Evolutionary conservation across 1,140 invertebrate genomes (phyloP), one percentile per base, ranked within the genome.

Genomic region (Araneus ventricosus): DNA sequence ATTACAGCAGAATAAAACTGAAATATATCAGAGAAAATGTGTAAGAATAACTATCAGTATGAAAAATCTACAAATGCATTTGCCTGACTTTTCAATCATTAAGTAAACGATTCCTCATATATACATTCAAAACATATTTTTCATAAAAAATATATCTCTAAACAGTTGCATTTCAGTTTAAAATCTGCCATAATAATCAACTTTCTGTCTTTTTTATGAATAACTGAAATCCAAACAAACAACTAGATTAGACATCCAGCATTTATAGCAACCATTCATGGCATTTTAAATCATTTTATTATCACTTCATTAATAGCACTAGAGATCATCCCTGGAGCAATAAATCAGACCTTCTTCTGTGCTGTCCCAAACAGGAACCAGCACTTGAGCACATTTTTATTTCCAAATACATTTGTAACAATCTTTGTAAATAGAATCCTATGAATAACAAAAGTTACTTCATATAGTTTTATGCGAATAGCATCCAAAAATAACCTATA

Each of bases 401-500:
- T 63, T 37, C 34, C 7, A 75, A 75, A 75, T 75, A 75, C 70
- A 75, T 75, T 34, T 37, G 20, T 75, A 75, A 75, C 70, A 75
- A 75, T 75, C 22, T 63, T 75, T 75, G 70, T 75, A 75, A 37
- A 75, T 75, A 75, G 70, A 75, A 34, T 37, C 6, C 70, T 75
- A 75, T 75, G 70, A 75, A 75, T 75, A 75, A 75, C 70, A 75
- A 75, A 75, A 75, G 34, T 75, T 37, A 75, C 70, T 75, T 75
- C 27, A 67, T 67, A 67, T n/a, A 30, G 61, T 67, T 67, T 67
- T 75, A 75, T 75, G 70, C 70, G 70, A 75, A 75, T 75, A 75
- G 70, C 70, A 75, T 75, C 70, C 70, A 75, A 75, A 75, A 75
- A 75, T 75, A 75, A 75, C 70, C 70, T 75, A 75, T 75, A 75